Conservation (phyloP, 2,888 invertebrate species). For the Eurytoma californica region DNA sequence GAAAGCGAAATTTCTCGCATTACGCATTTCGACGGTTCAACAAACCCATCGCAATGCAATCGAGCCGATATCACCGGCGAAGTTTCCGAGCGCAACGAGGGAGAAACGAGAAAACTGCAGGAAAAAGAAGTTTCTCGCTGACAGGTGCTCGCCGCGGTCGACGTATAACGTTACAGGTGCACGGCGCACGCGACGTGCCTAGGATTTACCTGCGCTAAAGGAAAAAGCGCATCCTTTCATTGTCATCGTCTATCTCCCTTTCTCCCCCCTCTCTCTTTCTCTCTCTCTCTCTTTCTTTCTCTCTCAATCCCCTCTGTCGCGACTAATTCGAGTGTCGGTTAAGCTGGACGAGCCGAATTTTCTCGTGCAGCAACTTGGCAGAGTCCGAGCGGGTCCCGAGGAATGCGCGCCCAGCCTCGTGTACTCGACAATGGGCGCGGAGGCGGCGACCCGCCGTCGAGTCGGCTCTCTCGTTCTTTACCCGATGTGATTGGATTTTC, state of each 20-base stretch:
- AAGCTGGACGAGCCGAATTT: neutral
- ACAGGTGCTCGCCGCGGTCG: neutral
- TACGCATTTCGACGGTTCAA: too few relatives aligned
- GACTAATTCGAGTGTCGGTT: slow-evolving; percentile 29
- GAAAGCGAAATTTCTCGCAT: too few relatives aligned
- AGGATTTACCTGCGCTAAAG: neutral
- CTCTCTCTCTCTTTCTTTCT: too few relatives aligned
- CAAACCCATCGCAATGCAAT: too few relatives aligned
- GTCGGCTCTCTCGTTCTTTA: too few relatives aligned
- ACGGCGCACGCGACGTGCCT: neutral
- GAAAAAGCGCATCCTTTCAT: neutral
- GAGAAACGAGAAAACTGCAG: too few relatives aligned
- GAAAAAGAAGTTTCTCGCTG: too few relatives aligned
- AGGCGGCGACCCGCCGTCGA: neutral
- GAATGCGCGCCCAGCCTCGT: slow-evolving; percentile 2
- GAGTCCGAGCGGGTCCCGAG: neutral
- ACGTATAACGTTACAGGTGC: neutral
- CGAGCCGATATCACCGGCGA: too few relatives aligned
- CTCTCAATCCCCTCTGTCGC: neutral
- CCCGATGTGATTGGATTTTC: too few relatives aligned
- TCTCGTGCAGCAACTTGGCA: slow-evolving; percentile 10
- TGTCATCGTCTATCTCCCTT: too few relatives aligned
- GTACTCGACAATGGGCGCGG: neutral
- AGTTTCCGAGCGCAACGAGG: too few relatives aligned
- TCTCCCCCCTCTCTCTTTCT: too few relatives aligned